Evolutionary conservation across 1,140 invertebrate species (phyloP), one percentile per base, ranked within the genome.

Genomic region (Megathymus violae): DNA sequence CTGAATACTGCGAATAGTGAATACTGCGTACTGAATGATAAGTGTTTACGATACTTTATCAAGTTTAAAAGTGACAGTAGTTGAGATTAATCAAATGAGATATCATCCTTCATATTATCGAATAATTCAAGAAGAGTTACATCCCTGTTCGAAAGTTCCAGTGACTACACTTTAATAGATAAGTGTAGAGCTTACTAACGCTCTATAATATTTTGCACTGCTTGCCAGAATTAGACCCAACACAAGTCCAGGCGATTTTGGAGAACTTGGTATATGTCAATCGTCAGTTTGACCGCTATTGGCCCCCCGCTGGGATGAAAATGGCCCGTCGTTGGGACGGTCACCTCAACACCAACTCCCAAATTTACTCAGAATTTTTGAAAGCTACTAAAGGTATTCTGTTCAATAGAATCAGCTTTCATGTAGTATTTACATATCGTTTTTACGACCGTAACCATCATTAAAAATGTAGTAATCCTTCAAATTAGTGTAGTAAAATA

Each of bases 171-270:
- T 25, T 14, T 13, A 51, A 51, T 10, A 40, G 11, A 38, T 58
- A 44, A 58, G 41, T 46, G 17, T 54, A 56, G 61, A 68, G 83
- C 80, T 79, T 86, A 78, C 74, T 88, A 87, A 90, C 66, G 69
- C 74, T 51, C 46, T 65, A 66, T 74, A 77, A 74, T 59, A 58
- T 58, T 58, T 58, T 58, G 61, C 64, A 76, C 74, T 83, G 84
- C 86, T 82, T 76, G 67, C 72, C 85, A 89, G 85, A 88, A 67
- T 65, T 89, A 78, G 83, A 89, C 60, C 76, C 75, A 19, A 89
- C 77, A 47, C 85, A 89, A 85, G 74, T 86, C 64, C 77, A 82
- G 67, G 85, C 87, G 64, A 88, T 91, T 52, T 69, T 83, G 82
- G 78, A 85, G 63, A 89, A 80, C 46, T 73, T 88, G 75, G 84